Conservation (phyloP, 2,113 vertebrate genomes). For the Phoxinus phoxinus region DNA sequence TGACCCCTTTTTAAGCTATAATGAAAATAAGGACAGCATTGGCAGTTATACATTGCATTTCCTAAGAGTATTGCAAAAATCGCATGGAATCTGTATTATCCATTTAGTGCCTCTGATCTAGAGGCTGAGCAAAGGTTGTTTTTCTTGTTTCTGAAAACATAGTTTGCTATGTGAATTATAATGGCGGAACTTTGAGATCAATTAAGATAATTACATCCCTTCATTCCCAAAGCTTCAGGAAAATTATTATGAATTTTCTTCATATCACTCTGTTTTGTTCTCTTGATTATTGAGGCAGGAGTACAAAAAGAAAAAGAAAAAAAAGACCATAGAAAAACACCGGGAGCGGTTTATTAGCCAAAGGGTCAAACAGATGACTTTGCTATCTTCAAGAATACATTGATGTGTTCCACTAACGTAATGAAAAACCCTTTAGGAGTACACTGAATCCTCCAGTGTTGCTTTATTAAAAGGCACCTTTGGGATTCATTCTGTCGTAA, state of each 20-base stretch:
- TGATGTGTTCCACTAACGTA: constrained; percentile 63
- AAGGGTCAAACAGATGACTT: constrained; percentile 67
- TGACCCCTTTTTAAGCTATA: not conserved
- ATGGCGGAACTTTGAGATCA: constrained; percentile 66
- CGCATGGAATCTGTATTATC: not conserved
- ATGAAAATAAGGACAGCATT: not conserved
- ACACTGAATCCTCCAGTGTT: constrained; percentile 61
- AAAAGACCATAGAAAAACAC: constrained; percentile 29
- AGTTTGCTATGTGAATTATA: constrained; percentile 65
- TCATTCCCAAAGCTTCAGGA: constrained; percentile 50
- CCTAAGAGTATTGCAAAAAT: not conserved
- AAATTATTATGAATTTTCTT: constrained; percentile 63
- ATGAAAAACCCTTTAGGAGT: constrained; percentile 57
- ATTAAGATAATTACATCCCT: constrained; percentile 70
- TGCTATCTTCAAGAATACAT: constrained; percentile 69
- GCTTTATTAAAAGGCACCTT: constrained; percentile 54
- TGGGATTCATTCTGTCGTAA: constrained; percentile 17
- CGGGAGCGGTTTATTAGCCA: constrained; percentile 60
- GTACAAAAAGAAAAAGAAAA: constrained; percentile 55
- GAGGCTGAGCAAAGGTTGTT: not conserved
- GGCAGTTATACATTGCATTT: not conserved
- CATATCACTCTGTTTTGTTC: constrained; percentile 53
- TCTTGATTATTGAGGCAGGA: constrained; percentile 45
- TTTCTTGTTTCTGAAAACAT: constrained; percentile 51
- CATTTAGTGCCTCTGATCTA: not conserved